Conservation (phyloP, 2,797 vertebrate species). For the Sardinella longiceps region DNA sequence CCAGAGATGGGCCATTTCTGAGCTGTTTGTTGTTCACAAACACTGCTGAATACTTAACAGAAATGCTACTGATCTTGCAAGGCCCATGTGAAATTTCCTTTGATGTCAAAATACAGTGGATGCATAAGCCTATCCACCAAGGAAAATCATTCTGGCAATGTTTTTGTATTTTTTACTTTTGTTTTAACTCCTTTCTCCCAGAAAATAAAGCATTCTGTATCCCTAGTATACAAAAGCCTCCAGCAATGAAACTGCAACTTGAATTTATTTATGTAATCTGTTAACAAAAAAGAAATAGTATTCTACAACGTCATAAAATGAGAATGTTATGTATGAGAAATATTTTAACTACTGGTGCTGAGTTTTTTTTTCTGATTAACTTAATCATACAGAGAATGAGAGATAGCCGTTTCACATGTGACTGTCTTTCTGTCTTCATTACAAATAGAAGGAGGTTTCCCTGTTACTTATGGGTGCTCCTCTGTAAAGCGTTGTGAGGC, state of each 20-base stretch:
- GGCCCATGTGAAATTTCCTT: conserved; percentile 59
- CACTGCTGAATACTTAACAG: conserved; percentile 29
- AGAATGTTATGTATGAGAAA: background rate
- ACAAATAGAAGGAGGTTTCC: too few relatives aligned
- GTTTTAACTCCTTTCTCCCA: conserved; percentile 35
- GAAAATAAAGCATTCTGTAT: background rate
- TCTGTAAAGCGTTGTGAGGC: too few relatives aligned
- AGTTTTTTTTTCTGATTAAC: background rate
- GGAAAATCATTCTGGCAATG: conserved; percentile 53
- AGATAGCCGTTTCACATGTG: background rate
- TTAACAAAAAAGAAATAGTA: too few relatives aligned
- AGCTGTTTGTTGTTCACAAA: conserved; percentile 40
- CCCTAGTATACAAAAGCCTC: background rate
- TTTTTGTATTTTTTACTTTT: conserved; percentile 39
- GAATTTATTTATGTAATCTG: too few relatives aligned
- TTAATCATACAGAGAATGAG: too few relatives aligned
- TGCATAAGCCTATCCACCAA: conserved; percentile 30
- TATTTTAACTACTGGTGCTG: background rate
- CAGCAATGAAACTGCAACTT: too few relatives aligned
- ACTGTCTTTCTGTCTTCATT: background rate
- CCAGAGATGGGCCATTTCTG: background rate
- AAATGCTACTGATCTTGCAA: conserved; percentile 35
- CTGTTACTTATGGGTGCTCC: too few relatives aligned
- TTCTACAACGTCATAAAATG: background rate
- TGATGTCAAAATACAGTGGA: conserved; percentile 52